Conservation (phyloP, 2,888 invertebrate species). For the Conops quadrifasciatus region DNA sequence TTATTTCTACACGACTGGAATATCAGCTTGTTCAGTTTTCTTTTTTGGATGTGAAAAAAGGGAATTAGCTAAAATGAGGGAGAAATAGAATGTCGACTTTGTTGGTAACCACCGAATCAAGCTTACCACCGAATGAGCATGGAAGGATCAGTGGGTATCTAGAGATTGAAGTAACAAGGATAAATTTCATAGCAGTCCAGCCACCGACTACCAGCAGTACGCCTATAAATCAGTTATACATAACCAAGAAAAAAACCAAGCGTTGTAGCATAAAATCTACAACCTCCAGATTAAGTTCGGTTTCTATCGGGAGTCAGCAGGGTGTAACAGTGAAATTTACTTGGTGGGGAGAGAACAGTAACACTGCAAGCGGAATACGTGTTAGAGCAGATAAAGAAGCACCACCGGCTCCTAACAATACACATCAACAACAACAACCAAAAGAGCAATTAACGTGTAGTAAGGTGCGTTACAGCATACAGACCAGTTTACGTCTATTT, state of each 20-base stretch:
- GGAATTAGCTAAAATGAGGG: slow-evolving; percentile 44
- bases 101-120: slow-evolving; percentile 48
- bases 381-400: slow-evolving; percentile 33
- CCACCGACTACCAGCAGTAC: slow-evolving; percentile 37
- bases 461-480: slow-evolving; percentile 50
- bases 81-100: slow-evolving; percentile 42
- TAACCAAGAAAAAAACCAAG: not conserved
- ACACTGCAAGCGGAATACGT: slow-evolving; percentile 41
- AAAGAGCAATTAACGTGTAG: slow-evolving; percentile 38
- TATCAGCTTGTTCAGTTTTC: not conserved
- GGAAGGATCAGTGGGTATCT: slow-evolving; percentile 46
- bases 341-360: slow-evolving; percentile 54
- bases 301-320: slow-evolving; percentile 41
- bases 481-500: slow-evolving; percentile 55
- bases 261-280: slow-evolving; percentile 26
- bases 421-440: not conserved
- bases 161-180: slow-evolving; percentile 52
- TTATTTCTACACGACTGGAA: too few species aligned
- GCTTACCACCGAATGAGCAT: slow-evolving; percentile 45
- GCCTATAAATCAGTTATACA: not conserved
- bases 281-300: not conserved
- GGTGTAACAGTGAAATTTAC: slow-evolving; percentile 50
- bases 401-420: not conserved
- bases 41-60: slow-evolving; percentile 18
- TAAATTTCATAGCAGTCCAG: slow-evolving; percentile 47